These are phyloP conservation scores for Myiopsitta monachus DNA, from an alignment of 2,113 vertebrate species.

Conservation along the genomic window DNA sequence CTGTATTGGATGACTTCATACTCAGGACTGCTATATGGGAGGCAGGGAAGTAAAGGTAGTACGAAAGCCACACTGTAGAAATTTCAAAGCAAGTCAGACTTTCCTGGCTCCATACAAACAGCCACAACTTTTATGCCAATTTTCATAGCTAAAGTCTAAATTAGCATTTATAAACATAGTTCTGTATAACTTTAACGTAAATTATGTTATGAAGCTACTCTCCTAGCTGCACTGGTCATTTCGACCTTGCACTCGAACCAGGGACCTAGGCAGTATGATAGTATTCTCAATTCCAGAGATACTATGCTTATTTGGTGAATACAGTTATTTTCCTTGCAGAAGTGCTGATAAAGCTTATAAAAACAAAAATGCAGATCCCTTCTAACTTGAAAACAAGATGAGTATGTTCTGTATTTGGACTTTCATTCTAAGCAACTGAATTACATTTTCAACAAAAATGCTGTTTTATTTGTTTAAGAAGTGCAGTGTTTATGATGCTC, in stretches of 20 bases:
- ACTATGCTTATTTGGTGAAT: neutral
- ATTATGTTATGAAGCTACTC: neutral
- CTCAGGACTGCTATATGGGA: neutral
- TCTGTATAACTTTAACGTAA: neutral
- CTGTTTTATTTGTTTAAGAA: neutral
- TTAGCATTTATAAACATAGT: neutral
- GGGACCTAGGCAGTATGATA: neutral
- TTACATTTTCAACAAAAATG: slow-evolving; percentile 13
- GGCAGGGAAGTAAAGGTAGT: neutral
- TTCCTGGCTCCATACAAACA: neutral
- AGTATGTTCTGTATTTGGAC: neutral
- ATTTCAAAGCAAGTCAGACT: neutral
- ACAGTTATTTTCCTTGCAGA: slow-evolving; percentile 17
- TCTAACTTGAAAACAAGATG: slow-evolving; percentile 2
- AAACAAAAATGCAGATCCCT: neutral
- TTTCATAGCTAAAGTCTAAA: neutral
- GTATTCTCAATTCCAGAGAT: slow-evolving; percentile 15
- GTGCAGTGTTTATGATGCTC: neutral
- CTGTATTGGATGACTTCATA: neutral
- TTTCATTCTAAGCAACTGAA: neutral
- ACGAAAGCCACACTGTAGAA: neutral
- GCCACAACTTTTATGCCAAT: neutral
- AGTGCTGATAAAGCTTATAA: slow-evolving; percentile 35
- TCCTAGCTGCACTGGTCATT: neutral
- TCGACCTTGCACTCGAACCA: neutral